Base-by-base conservation (phyloP, 2,888 invertebrate species). In the Trypoxylon attenuatum region DNA sequence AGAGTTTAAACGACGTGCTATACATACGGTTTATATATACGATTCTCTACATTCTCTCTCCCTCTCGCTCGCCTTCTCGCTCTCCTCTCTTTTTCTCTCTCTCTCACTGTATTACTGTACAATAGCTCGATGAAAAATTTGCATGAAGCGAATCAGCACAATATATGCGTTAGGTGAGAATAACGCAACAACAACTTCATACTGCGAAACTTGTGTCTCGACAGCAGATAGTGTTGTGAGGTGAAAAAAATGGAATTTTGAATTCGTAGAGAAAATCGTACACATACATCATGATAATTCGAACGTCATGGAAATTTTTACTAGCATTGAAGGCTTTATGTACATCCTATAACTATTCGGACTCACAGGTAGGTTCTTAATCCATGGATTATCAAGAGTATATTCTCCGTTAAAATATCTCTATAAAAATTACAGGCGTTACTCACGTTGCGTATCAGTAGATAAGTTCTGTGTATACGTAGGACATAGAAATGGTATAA, bases 361-460 rank as follows among this genome's bases (percentile, higher is more conserved):
- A 50, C 61, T 70, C 47, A 66, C 67, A 69, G 55, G 51, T 71
- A 60, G 57, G 39, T 73, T 69, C 69, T 67, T 61, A 71, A 70
- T 70, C 52, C 42, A 72, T 53, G 43, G 39, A 73, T 41, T 71
- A 69, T 69, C 63, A 62, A 71, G 65, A 69, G 61, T 71, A 70
- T 58, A 71, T 63, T 62, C 47, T 53, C 46, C 45, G 66, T 57
- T 62, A 69, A 76, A 77, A 79, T 74, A 69, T 68, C 67, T 58
- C 43, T 73, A 70, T 67, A 72, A 78, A 77, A 76, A 74, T 71
- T 71, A 71, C 69, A 70, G 45, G 57, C 33, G 39, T 65, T 65
- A 58, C 42, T 57, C 41, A 19, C 46, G 15, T 33, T 64, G 61
- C 67, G 55, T 63, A 59, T 54, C 18, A 41, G 13, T 38, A 46